Percentiles rank a stretch among this genome's conserved stretches.
Evolutionary conservation across 2,113 vertebrate genomes (phyloP).

Genomic region (Anseranas semipalmata): DNA sequence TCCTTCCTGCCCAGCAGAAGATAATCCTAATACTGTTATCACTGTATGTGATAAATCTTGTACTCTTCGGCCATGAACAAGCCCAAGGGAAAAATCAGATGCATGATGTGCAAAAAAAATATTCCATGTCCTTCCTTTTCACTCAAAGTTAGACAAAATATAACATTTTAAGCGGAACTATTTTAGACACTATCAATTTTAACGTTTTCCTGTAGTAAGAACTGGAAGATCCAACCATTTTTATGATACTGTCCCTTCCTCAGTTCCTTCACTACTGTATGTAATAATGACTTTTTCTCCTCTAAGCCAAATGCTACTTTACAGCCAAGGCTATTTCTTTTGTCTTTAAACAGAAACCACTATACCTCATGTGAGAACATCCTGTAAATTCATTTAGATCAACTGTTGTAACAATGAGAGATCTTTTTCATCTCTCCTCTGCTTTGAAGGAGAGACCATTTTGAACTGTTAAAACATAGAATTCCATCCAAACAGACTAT

Average conservation of each 20-base stretch:
- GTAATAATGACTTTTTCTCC: neutral
- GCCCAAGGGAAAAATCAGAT: neutral
- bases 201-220: neutral
- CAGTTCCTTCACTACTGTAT: neutral
- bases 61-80: neutral
- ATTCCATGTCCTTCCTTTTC: neutral
- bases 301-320: neutral
- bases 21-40: neutral
- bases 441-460: neutral
- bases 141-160: neutral
- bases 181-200: neutral
- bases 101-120: neutral
- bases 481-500: neutral
- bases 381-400: neutral
- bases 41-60: neutral
- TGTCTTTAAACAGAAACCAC: neutral
- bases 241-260: neutral
- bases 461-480: neutral
- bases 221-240: neutral
- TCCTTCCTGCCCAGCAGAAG: neutral
- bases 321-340: neutral
- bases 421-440: neutral
- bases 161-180: neutral
- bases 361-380: neutral
- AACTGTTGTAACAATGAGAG: neutral